phyloP scores from a whole-genome alignment of 1,140 invertebrate species.

The Heliconius hewitsoni region DNA sequence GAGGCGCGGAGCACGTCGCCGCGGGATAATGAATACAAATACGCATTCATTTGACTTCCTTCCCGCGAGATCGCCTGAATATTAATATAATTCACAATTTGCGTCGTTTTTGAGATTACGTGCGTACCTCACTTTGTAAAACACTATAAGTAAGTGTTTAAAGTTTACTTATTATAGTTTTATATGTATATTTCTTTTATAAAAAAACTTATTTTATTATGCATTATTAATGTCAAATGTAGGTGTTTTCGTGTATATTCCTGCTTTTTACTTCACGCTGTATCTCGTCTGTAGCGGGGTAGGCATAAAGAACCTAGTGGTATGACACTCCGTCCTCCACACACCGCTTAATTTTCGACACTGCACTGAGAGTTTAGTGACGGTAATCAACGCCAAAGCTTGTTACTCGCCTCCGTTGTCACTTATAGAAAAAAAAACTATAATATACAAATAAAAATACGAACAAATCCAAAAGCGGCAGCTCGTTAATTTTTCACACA shows the following conservation, averaged over 20 bases:
- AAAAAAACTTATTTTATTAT: too few species aligned
- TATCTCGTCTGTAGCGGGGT: too few species aligned
- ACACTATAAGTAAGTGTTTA: neutral
- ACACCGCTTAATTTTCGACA: too few species aligned
- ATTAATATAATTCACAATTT: slow-evolving; percentile 24
- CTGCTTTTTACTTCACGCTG: too few species aligned
- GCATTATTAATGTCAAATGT: too few species aligned
- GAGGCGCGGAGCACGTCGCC: slow-evolving; percentile 24
- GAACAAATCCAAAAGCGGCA: neutral
- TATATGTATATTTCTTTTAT: too few species aligned
- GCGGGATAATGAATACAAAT: slow-evolving; percentile 35
- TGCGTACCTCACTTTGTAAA: neutral
- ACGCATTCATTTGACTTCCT: slow-evolving; percentile 30
- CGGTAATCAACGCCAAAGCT: too few species aligned
- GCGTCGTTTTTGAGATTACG: neutral
- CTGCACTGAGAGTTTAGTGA: too few species aligned
- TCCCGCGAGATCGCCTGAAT: slow-evolving; percentile 26
- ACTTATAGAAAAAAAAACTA: neutral
- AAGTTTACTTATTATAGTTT: too few species aligned
- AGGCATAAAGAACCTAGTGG: too few species aligned
- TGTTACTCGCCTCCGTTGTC: neutral
- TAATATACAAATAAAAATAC: neutral
- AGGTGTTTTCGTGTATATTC: too few species aligned
- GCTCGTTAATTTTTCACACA: neutral
- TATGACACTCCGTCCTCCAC: too few species aligned